These are phyloP conservation scores for Rhopalosiphum nymphaeae DNA, from an alignment of 2,888 invertebrate species.

Conservation along the genomic window DNA sequence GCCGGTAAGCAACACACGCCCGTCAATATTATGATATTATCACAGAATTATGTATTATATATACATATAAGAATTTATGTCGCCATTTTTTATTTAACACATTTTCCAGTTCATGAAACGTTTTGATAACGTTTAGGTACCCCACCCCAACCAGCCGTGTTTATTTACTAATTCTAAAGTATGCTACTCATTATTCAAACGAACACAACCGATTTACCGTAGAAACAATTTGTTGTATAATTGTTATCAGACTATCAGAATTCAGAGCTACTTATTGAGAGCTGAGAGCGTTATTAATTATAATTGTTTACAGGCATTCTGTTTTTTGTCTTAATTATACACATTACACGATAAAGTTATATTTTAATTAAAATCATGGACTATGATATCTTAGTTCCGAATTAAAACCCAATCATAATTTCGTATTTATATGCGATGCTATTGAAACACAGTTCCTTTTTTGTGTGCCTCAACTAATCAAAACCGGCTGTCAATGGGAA, in stretches of 20 bases:
- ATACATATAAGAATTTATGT: too few relatives aligned
- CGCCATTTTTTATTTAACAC: not conserved
- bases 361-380: not conserved
- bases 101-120: not conserved
- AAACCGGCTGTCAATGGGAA: not conserved
- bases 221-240: not conserved
- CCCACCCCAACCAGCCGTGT: not conserved
- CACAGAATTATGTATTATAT: too few relatives aligned
- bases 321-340: not conserved
- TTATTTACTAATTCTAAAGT: not conserved
- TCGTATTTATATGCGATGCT: not conserved
- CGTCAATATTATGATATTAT: too few relatives aligned
- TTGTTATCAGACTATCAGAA: not conserved
- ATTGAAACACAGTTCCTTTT: not conserved
- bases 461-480: not conserved
- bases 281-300: not conserved
- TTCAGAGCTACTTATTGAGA: not conserved
- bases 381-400: too few relatives aligned
- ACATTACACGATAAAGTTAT: not conserved
- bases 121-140: not conserved
- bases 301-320: not conserved
- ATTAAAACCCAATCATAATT: not conserved
- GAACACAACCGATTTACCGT: not conserved
- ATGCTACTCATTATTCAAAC: not conserved
- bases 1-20: not conserved